Evolutionary conservation across 1,140 invertebrate species (phyloP).

Genomic region (Meloidogyne exigua): DNA sequence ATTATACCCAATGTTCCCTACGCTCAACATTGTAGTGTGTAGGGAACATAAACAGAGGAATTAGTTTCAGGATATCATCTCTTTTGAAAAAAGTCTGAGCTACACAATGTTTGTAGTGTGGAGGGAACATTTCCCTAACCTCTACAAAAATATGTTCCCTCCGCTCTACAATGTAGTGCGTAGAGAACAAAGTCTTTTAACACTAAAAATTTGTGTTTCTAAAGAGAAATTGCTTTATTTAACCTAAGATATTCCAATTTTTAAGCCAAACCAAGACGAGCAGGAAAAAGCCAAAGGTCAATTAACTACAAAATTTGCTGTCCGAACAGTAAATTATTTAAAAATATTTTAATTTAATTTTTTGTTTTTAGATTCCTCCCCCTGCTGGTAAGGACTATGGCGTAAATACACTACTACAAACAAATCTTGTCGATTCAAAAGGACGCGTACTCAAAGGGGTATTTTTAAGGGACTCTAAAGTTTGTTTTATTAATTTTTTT

Average conservation of each 20-base stretch:
- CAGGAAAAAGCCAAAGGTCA: neutral
- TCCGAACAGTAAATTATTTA: neutral
- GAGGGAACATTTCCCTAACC: neutral
- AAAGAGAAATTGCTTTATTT: no score
- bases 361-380: slow-evolving; percentile 31
- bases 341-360: neutral
- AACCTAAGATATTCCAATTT: neutral
- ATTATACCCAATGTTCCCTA: neutral
- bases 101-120: no score
- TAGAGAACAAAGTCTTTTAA: no score
- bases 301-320: slow-evolving; percentile 6
- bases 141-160: neutral
- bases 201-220: no score
- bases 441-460: slow-evolving; percentile 51
- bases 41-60: no score
- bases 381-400: slow-evolving; percentile 45
- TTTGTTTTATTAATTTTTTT: neutral
- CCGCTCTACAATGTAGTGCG: neutral
- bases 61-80: no score
- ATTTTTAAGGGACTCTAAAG: neutral
- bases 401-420: slow-evolving; percentile 49
- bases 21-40: no score
- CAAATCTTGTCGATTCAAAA: slow-evolving; percentile 54
- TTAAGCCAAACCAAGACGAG: neutral
- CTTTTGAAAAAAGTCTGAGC: no score